Conservation (phyloP, 2,888 invertebrate genomes). For the Argynnis bischoffii region DNA sequence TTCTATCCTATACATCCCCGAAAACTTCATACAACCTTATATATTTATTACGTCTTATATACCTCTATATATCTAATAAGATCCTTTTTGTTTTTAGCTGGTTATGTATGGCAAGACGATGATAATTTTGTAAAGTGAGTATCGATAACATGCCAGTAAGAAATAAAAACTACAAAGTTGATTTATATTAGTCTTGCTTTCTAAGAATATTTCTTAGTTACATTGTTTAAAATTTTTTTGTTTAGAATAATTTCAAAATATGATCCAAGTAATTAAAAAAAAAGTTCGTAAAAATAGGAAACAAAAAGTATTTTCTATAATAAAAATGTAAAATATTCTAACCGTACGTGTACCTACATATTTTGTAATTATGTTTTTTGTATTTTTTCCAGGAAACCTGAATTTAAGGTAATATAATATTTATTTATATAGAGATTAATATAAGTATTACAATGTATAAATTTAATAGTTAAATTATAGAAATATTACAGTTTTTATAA, state of each 20-base stretch:
- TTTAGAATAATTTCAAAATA: no score
- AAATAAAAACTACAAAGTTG: not conserved
- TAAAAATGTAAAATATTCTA: not conserved
- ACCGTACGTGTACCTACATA: not conserved
- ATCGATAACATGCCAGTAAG: not conserved
- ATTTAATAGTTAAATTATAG: not conserved
- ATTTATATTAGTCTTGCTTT: not conserved
- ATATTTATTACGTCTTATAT: no score
- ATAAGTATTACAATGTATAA: no score
- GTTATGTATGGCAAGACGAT: slow-evolving; percentile 41
- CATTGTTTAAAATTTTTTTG: no score
- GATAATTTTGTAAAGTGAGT: slow-evolving; percentile 35
- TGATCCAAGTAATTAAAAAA: no score
- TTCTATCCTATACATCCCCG: no score
- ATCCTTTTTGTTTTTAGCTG: slow-evolving; percentile 39
- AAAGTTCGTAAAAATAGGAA: no score
- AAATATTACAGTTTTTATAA: not conserved
- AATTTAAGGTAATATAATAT: slow-evolving; percentile 18
- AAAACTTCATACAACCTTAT: no score
- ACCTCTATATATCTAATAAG: not conserved
- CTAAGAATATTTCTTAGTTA: no score
- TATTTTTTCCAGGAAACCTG: slow-evolving; percentile 12
- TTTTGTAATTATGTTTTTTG: slow-evolving; percentile 3
- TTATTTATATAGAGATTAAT: not conserved
- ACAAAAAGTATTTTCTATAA: not conserved